These are phyloP conservation scores for Notechis scutatus DNA, from an alignment of 2,113 vertebrate species.

Conservation along the genomic window DNA sequence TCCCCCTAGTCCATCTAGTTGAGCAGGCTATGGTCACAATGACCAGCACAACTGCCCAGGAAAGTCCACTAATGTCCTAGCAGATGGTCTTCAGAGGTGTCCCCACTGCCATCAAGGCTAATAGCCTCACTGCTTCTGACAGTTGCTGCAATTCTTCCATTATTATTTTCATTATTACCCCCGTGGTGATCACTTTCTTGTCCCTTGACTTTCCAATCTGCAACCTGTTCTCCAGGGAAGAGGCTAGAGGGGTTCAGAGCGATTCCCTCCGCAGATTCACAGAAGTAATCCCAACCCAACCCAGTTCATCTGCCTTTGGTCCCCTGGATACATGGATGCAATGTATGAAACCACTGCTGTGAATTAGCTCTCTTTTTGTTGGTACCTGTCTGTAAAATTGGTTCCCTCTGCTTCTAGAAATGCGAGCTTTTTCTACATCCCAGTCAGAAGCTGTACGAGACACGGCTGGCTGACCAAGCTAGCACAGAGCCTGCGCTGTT, in stretches of 20 bases:
- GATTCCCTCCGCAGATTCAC: background rate
- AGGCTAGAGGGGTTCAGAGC: background rate
- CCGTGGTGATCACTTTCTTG: background rate
- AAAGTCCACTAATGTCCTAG: background rate
- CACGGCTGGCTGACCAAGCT: slow-evolving; percentile 16
- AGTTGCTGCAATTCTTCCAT: background rate
- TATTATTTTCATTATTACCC: background rate
- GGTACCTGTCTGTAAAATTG: slow-evolving; percentile 25
- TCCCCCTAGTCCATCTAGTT: background rate
- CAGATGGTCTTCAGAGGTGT: background rate
- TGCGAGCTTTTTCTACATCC: slow-evolving; percentile 44
- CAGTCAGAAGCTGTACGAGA: background rate
- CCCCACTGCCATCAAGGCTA: background rate
- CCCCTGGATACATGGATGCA: background rate
- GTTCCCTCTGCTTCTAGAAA: slow-evolving; percentile 59
- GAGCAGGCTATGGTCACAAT: background rate
- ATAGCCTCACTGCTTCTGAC: background rate
- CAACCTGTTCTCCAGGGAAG: background rate
- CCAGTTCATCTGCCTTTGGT: background rate
- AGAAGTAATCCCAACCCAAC: background rate
- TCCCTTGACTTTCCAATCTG: background rate
- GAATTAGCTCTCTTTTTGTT: background rate
- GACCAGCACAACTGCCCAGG: background rate
- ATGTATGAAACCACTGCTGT: background rate
- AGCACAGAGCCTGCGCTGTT: background rate